Evolutionary conservation across 2,888 invertebrate species (phyloP), one percentile per base, ranked within the genome.

Genomic region (Eurois occulta): DNA sequence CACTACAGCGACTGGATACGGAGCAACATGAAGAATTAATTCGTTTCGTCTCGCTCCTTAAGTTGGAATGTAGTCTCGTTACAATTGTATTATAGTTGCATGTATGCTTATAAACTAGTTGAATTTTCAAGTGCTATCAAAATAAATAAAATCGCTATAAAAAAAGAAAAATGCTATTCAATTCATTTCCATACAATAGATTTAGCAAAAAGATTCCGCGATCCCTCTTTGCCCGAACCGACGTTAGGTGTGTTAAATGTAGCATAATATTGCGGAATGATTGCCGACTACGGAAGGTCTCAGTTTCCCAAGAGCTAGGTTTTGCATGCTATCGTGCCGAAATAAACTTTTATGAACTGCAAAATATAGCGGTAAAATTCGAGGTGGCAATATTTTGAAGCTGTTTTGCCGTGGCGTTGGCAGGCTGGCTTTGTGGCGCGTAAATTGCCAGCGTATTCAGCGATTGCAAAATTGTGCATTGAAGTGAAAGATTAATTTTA

Each of bases 1-100:
- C 90, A 93, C 58, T 95, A 95, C 81, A 81, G 93, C 32, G 91
- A 93, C 74, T 96, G 96, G 96, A 96, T 96, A 80, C 88, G 81
- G 5, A 89, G 77, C 52, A 92, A 90, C 79, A 93, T 94, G 60
- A 88, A 83, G 73, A 87, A 91, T 74, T 92, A 91, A 87, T 79
- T 64, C 60, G 48, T 71, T 58, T 32, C 18, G 2, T 75, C 48
- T 13, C 24, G 35, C 35, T 81, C n/a, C 67, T 75, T 67, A 13
- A 60, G n/a, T 66, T 67, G 1, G 6, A 52, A 52, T n/a, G n/a
- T 43, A 66, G 10, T 68, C 35, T 72, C 18, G 28, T 24, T n/a
- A n/a, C 28, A n/a, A 67, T 70, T 52, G 18, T 66, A n/a, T 41
- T 43, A 28, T 58, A 55, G n/a, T 74, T 67, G n/a, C 41, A 65